phyloP scores from a whole-genome alignment of 1,140 invertebrate genomes.

The Diorhabda elongata region DNA sequence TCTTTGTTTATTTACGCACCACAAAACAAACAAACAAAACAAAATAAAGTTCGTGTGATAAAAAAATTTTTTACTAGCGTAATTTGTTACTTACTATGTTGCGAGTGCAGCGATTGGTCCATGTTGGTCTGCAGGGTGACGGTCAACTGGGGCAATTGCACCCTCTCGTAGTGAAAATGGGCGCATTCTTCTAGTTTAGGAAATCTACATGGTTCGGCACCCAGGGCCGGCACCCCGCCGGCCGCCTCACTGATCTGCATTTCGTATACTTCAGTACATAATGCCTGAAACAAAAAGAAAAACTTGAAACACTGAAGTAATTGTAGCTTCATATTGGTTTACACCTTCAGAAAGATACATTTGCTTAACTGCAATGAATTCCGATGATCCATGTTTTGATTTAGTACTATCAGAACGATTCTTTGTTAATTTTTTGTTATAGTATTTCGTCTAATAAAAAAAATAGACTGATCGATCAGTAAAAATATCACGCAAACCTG shows the following conservation, averaged over 20 bases:
- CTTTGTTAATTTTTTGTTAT: too few relatives aligned
- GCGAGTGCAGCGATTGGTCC: slow-evolving; percentile 45
- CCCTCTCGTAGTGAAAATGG: slow-evolving; percentile 96
- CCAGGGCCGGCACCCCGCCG: slow-evolving; percentile 35
- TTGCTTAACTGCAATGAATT: too few relatives aligned
- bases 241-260: slow-evolving; percentile 45
- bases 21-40: too few relatives aligned
- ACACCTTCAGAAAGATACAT: too few relatives aligned
- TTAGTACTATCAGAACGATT: too few relatives aligned
- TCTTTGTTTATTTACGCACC: too few relatives aligned
- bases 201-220: slow-evolving; percentile 59
- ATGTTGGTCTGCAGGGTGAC: slow-evolving; percentile 51
- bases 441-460: too few relatives aligned
- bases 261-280: slow-evolving; percentile 43
- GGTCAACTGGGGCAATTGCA: slow-evolving; percentile 74
- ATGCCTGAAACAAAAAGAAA: slow-evolving; percentile 34
- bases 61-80: background rate
- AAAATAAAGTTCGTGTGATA: background rate
- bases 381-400: too few relatives aligned
- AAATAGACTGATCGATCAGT: too few relatives aligned
- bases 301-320: too few relatives aligned
- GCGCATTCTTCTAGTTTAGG: slow-evolving; percentile 95
- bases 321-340: too few relatives aligned
- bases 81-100: slow-evolving; percentile 40
- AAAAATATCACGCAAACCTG: too few relatives aligned